Base-by-base conservation (phyloP, 2,888 invertebrate genomes). In the Cosmia trapezina region DNA sequence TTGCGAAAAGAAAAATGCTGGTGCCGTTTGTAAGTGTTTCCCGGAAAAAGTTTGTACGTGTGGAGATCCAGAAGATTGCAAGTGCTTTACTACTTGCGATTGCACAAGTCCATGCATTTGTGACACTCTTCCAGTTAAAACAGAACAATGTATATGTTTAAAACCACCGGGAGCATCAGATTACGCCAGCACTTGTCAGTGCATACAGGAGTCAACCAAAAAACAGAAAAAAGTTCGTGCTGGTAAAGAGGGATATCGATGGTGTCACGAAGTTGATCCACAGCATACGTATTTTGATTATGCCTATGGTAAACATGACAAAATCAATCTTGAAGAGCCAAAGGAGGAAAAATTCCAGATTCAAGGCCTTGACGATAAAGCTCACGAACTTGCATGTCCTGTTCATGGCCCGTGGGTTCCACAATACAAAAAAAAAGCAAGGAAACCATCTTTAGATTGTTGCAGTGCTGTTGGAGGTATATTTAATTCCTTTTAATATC, bases 391-490 rank as follows among this genome's bases (percentile, higher is more conserved):
- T 61, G 77, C 82, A 43, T 91, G 92, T 76, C 84, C 88, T 7
- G 79, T 90, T 62, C 91, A 93, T 78, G 91, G 89, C n/a, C 70
- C 86, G 0, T 79, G 89, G 67, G 83, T 89, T 41, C 94, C 94
- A n/a, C 86, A 87, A 57, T 96, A 87, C 74, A 88, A 91, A 73
- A 92, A 92, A 79, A 92, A 91, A 88, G 77, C 88, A 62, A 87
- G 91, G 41, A 94, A 91, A 73, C 91, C 94, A 56, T 93, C 95
- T 47, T 85, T 96, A 73, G 96, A 96, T 81, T 96, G 96, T 76
- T 96, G 96, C 84, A 96, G 95, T 84, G 90, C 95, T 63, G 94
- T 96, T 84, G 96, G 96, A 81, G 96, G 96, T 81, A 67, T 37
- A 61, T 51, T 66, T 59, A 14, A 41, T 49, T 43, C 22, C 1